Base-by-base conservation (phyloP, 1,140 invertebrate genomes). In the Aphelinus atriplicis region DNA sequence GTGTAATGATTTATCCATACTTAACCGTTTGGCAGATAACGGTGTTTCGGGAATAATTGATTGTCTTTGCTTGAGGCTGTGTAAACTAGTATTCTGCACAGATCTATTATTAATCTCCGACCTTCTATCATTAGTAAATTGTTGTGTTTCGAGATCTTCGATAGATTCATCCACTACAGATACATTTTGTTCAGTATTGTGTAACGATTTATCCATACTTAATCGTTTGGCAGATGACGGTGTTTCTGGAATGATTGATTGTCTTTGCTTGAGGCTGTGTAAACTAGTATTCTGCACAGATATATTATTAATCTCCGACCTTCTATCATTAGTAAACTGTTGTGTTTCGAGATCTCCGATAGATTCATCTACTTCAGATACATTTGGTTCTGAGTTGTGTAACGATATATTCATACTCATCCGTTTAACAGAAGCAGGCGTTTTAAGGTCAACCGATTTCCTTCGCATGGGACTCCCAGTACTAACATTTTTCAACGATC, bases 381-480 rank as follows among this genome's bases (percentile, higher is more conserved):
- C 51, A 53, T 9, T 9, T 53, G 51, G 51, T 9, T 53, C 45
- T 63, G 42, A 53, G 10, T 56, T 1, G 7, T 61, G 45, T 56
- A 68, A 56, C 26, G 26, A 26, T 26, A 26, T 26, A 26, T 26
- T 26, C 26, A 26, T 26, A 26, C 26, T 26, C 26, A 26, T 26
- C 26, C 26, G 26, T 26, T 26, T 42, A 1, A 71, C 55, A 7
- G 10, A 68, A 4, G 3, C 2, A 46, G 65, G 71, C 10, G 56
- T 73, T 61, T 73, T 56, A 7, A 73, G 10, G 67, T 73, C 9
- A n/a, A 61, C 10, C 55, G 57, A 67, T 73, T 53, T n/a, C 4
- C n/a, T 26, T 7, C 4, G 51, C 51, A 53, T 53, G 51, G 51
- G 9, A 6, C 9, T 4, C 4, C 51, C 4, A 6, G 51, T 6